Base-by-base conservation (phyloP, 2,888 invertebrate genomes). In the Sarcophaga carnaria region DNA sequence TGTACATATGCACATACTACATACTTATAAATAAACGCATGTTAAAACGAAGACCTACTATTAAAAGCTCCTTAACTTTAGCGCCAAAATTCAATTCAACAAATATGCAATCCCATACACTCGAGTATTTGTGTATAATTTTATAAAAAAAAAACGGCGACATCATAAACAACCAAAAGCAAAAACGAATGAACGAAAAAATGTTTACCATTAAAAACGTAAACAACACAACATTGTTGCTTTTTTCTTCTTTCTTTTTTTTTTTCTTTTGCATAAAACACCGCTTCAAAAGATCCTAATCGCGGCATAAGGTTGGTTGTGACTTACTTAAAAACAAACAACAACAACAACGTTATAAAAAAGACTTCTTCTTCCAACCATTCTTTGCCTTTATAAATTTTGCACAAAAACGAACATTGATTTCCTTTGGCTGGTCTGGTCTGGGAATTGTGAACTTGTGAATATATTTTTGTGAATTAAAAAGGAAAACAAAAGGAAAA, bases 221-320 rank as follows among this genome's bases (percentile, higher is more conserved):
- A 49, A 62, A 64, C 47, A 37, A 37, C 37, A 37, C 8, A 74
- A 83, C n/a, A 74, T 45, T 67, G 62, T 74, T 74, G 78, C 67
- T 10, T 37, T 10, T 37, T 10, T 10, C 1, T 37, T 27, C 1
- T 0, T 6, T 4, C 0, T 27, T 37, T 37, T 6, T 37, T 37
- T 37, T 6, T 37, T 1, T 37, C 8, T 37, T 37, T 37, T 37
- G 37, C 37, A 37, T 37, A 37, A 37, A 54, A 79, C 49, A 64
- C n/a, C 76, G 62, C 83, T 67, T 49, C 17, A 47, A 60, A 75
- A 82, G 78, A 85, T 82, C 62, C 63, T 80, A 80, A 86, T 86
- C 83, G 67, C 37, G 2, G 76, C 64, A 37, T 37, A 37, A 37
- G 64, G 66, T 62, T 49, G 77, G 47, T 1, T 59, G 86, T 59